These are phyloP conservation scores for Lepidotrigona ventralis DNA, from an alignment of 1,140 invertebrate genomes.

Conservation along the genomic window DNA sequence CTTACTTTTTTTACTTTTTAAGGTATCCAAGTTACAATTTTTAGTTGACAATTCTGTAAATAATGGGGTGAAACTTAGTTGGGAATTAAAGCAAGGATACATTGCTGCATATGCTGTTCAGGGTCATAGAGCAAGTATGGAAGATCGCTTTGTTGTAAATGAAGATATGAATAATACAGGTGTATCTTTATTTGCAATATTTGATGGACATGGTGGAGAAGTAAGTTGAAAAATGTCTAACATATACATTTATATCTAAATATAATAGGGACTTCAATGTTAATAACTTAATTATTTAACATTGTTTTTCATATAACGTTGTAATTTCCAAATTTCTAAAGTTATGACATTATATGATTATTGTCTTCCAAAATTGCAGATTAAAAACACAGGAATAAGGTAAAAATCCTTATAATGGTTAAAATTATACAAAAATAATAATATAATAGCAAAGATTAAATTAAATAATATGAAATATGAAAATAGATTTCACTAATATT, in stretches of 20 bases:
- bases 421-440: constrained; percentile 6
- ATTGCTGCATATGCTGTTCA: constrained; percentile 94
- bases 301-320: neutral
- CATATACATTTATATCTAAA: constrained; percentile 11
- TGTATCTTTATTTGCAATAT: constrained; percentile 93
- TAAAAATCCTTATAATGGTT: constrained; percentile 18
- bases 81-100: constrained; percentile 87
- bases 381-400: constrained; percentile 32
- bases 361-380: constrained; percentile 42
- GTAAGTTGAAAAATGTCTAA: constrained; percentile 74
- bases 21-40: constrained; percentile 77
- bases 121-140: constrained; percentile 93
- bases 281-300: neutral
- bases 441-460: neutral
- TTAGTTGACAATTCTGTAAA: constrained; percentile 72
- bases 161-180: constrained; percentile 80
- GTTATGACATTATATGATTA: constrained; percentile 23
- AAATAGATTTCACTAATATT: constrained; percentile 4
- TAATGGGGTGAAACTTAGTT: constrained; percentile 84
- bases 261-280: neutral
- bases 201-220: constrained; percentile 97
- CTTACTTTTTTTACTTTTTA: constrained; percentile 9
- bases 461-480: constrained; percentile 13
- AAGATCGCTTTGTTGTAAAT: constrained; percentile 89
- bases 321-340: neutral